These are phyloP conservation scores for Diorhabda elongata DNA, from an alignment of 1,140 invertebrate species.

Conservation along the genomic window DNA sequence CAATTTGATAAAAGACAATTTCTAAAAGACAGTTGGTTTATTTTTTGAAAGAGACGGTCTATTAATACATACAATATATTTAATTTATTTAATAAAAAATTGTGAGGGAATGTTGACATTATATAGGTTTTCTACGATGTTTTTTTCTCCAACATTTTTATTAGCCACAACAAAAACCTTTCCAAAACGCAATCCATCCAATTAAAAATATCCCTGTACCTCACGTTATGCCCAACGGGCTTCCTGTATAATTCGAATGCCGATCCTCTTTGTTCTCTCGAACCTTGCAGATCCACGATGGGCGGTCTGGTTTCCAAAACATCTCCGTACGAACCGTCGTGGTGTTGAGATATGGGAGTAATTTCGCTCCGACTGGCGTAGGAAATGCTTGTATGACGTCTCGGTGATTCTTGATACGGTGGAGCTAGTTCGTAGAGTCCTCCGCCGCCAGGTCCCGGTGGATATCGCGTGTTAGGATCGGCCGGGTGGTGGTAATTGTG, in stretches of 20 bases:
- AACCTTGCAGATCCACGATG: conserved; percentile 54
- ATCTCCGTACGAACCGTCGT: conserved; percentile 30
- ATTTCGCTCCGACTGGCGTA: conserved; percentile 46
- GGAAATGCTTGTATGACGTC: conserved; percentile 44
- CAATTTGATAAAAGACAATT: no score
- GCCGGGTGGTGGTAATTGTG: conserved; percentile 40
- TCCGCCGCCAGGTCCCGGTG: conserved; percentile 31
- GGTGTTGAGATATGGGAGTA: conserved; percentile 39
- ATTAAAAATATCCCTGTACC: conserved; percentile 48
- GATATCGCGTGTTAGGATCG: conserved; percentile 40
- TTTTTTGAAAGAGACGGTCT: no score
- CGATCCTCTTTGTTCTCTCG: conserved; percentile 86
- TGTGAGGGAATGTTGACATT: no score
- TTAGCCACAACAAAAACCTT: no score
- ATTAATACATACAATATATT: no score
- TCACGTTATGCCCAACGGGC: conserved; percentile 72
- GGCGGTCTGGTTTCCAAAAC: conserved; percentile 39
- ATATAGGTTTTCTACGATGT: no score
- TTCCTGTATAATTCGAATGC: conserved; percentile 94
- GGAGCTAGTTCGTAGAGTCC: conserved; percentile 43
- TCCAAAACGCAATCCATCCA: no score
- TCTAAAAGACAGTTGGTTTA: no score
- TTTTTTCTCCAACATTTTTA: no score
- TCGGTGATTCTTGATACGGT: conserved; percentile 38
- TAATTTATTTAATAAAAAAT: no score